These are phyloP conservation scores for Baccha elongata DNA, from an alignment of 2,888 invertebrate species.

Conservation along the genomic window DNA sequence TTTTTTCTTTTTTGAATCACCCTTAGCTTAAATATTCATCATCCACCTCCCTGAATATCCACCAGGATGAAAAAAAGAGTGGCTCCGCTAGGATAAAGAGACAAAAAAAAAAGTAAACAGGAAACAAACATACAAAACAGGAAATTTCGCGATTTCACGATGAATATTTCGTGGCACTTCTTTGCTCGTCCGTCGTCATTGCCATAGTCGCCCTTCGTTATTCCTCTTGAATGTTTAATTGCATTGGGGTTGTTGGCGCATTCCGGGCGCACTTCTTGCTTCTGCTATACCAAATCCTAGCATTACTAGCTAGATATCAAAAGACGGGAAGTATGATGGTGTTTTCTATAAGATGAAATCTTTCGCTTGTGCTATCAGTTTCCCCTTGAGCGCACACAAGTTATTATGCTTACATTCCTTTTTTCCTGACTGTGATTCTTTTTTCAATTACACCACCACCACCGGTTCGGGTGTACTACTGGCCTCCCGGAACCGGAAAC, in stretches of 20 bases:
- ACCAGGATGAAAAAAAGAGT: conserved; percentile 1
- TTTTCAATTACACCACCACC: conserved; percentile 60
- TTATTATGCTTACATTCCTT: conserved; percentile 66
- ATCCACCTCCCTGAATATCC: conserved; percentile 25
- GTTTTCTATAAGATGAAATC: conserved; percentile 61
- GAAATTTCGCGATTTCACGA: conserved; percentile 67
- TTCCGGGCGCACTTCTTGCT: conserved; percentile 2
- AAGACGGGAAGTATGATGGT: conserved; percentile 22
- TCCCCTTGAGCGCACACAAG: conserved; percentile 46
- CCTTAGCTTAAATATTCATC: conserved; percentile 69
- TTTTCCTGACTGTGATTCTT: conserved; percentile 68
- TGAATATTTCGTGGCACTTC: conserved; percentile 52
- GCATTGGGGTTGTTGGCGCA: conserved; percentile 39
- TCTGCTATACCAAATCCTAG: no score
- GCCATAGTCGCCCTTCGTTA: conserved; percentile 32
- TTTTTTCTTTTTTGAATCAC: conserved; percentile 12
- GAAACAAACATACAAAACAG: conserved; percentile 57
- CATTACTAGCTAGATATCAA: conserved; percentile 6
- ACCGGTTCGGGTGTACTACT: neutral
- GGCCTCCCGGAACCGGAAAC: conserved; percentile 19
- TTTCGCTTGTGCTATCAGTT: conserved; percentile 53
- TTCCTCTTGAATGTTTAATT: conserved; percentile 69
- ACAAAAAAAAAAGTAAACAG: conserved; percentile 34
- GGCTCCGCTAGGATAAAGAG: conserved; percentile 7
- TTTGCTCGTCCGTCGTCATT: neutral